Evolutionary conservation across 1,140 invertebrate genomes (phyloP).

Genomic region (Hydropsyche tenuis): DNA sequence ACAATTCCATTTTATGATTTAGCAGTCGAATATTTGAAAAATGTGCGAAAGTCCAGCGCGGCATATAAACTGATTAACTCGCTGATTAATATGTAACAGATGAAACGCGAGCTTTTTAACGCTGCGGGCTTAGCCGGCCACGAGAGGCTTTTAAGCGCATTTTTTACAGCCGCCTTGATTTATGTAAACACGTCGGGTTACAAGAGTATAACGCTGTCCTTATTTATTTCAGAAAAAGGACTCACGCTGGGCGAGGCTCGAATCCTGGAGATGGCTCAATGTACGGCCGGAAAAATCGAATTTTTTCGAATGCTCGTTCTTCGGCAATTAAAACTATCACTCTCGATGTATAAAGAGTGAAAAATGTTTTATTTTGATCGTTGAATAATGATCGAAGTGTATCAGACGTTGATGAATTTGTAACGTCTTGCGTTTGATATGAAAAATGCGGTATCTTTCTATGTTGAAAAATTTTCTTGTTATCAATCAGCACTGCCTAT

Average conservation of each 20-base stretch:
- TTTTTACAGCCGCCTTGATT: conserved; percentile 43
- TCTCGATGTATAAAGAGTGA: too few species aligned
- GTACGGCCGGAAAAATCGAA: not conserved
- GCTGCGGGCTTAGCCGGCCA: conserved; percentile 7
- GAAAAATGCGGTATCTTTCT: not conserved
- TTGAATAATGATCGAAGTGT: too few species aligned
- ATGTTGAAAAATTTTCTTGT: conserved; percentile 7
- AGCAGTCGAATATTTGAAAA: too few species aligned
- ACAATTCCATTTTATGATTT: too few species aligned
- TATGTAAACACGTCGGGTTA: conserved; percentile 41
- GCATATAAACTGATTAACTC: conserved; percentile 2
- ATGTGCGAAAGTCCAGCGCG: not conserved
- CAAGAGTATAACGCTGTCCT: conserved; percentile 42
- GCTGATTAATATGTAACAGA: conserved; percentile 16
- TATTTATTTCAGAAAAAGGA: conserved; percentile 44
- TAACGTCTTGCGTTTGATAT: too few species aligned
- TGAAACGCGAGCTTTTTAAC: conserved; percentile 24
- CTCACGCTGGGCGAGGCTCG: conserved; percentile 38
- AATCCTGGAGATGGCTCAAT: conserved; percentile 8
- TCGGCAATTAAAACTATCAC: too few species aligned
- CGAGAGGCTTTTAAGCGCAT: conserved; percentile 34
- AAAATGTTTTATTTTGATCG: too few species aligned
- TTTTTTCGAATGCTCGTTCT: not conserved
- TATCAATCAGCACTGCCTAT: conserved; percentile 15
- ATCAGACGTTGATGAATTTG: too few species aligned